These are phyloP conservation scores for Dolichopus griseipennis DNA, from an alignment of 2,888 invertebrate species.

Conservation along the genomic window DNA sequence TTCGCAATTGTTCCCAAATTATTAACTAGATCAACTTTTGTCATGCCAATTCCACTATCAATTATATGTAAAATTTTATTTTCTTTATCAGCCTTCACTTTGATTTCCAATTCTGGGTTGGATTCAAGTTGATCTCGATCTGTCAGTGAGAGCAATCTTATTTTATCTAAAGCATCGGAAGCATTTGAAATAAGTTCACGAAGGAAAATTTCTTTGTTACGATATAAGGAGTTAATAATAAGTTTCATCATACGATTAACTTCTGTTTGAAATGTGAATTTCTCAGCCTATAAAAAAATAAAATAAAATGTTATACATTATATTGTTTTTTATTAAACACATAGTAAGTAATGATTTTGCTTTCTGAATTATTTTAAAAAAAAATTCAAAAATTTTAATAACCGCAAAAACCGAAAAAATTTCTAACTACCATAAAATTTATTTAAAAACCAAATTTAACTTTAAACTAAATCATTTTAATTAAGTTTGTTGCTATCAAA, in stretches of 20 bases:
- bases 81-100: constrained; percentile 90
- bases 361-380: no score
- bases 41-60: constrained; percentile 98
- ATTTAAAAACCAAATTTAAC: no score
- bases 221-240: constrained; percentile 97
- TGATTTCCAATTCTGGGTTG: constrained; percentile 75
- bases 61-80: constrained; percentile 84
- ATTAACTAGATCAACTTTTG: constrained; percentile 80
- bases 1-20: constrained; percentile 98
- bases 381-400: no score
- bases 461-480: no score
- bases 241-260: constrained; percentile 99
- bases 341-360: no score
- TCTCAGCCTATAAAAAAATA: constrained; percentile 53
- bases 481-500: no score
- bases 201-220: constrained; percentile 98
- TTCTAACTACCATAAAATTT: no score
- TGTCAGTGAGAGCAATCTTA: constrained; percentile 85
- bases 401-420: no score
- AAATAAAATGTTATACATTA: no score
- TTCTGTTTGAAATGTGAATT: constrained; percentile 91
- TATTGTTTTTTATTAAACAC: no score
- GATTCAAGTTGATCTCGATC: constrained; percentile 68
- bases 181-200: constrained; percentile 98
- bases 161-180: constrained; percentile 97